Base-by-base conservation (phyloP, 1,140 invertebrate genomes). In the Alviniconcha marisindica region DNA sequence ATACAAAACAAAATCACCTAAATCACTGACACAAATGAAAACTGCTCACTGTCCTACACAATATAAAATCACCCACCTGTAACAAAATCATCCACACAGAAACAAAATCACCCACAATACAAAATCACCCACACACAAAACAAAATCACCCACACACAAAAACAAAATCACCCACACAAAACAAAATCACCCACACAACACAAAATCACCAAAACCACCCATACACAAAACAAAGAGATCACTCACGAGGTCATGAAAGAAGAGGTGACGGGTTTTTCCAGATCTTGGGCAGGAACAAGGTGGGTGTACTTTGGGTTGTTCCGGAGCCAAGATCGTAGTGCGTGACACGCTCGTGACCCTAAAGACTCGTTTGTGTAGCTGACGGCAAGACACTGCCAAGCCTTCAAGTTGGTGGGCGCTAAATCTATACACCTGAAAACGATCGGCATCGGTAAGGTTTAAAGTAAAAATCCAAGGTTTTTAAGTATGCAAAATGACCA, bases 281-380 rank as follows among this genome's bases (percentile, higher is more conserved):
- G 76, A 15, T 89, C 44, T 18, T 82, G 76, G 21, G 77, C 87
- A 90, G 33, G 92, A 3, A 96, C 93, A 51, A 98, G 91, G 89
- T 97, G 95, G 83, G 94, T 94, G 89, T 99, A 99, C 92, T 96
- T 96, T 1, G 96, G 95, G 94, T 98, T 97, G 84, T 95, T 94
- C 86, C 95, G 94, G n/a, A 99, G 92, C 98, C 98, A 99, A 83
- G 96, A 95, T 86, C 93, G 89, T 15, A 95, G 90, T 15, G 94
- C 90, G 73, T 94, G 90, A 84, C 94, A 94, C 18, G 95, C 95
- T 88, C 95, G 94, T 7, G 91, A 89, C 73, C 94, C 94, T 84
- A 94, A 92, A 2, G 94, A 94, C 91, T 99, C 99, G 94, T 99
- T 99, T 4, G 98, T 98, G 87, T 98, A 99, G 86, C 97, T 97